Conservation (phyloP, 2,797 vertebrate species). For the Coilia nasus region DNA sequence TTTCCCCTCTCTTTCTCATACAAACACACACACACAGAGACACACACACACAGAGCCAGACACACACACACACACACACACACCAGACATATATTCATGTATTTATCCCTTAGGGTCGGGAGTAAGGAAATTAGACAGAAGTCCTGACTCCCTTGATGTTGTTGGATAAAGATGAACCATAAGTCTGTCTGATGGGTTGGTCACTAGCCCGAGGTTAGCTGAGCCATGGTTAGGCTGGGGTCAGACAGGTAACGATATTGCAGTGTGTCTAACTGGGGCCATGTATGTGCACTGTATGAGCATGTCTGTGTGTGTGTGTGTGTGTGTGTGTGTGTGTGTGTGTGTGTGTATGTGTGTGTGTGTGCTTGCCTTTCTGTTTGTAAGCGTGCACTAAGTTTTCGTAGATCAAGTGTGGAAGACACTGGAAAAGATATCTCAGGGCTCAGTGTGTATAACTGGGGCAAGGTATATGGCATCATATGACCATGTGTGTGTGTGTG, state of each 20-base stretch:
- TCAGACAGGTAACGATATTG: conserved; percentile 1
- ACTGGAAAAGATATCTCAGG: too few relatives aligned
- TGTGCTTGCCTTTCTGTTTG: too few relatives aligned
- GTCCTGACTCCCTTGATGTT: conserved; percentile 6
- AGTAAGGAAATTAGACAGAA: conserved; percentile 16
- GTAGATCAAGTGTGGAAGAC: too few relatives aligned
- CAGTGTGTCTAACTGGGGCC: neutral
- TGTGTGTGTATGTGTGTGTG: neutral
- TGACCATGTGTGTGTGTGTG: neutral
- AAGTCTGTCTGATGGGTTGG: neutral
- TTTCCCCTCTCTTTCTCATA: neutral
- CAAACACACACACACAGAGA: neutral
- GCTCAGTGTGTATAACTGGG: too few relatives aligned
- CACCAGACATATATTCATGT: neutral
- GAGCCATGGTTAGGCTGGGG: neutral
- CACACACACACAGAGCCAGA: neutral
- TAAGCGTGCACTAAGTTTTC: too few relatives aligned
- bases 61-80: neutral
- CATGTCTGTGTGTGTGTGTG: neutral
- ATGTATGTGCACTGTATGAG: neutral
- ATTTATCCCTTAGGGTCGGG: neutral
- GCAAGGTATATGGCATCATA: too few relatives aligned
- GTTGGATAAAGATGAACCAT: conserved; percentile 16
- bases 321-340: neutral
- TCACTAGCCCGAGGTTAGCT: conserved; percentile 16